Evolutionary conservation across 2,797 vertebrate species (phyloP), one percentile per base, ranked within the genome.

Genomic region (Hyperoplus immaculatus): DNA sequence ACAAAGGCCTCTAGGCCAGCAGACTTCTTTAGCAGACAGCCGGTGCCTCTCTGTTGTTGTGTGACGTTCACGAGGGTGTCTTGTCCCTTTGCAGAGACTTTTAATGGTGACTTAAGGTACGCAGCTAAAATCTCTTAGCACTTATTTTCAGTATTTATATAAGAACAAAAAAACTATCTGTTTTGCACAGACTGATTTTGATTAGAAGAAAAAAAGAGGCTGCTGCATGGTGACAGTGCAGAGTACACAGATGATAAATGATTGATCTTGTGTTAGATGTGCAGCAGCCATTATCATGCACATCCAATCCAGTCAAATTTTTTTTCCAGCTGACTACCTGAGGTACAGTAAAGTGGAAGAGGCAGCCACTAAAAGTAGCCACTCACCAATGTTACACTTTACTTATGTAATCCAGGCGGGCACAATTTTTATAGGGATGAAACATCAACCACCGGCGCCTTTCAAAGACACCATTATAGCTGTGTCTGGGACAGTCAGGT

Each of bases 1-100:
- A 77, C 74, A 79, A 73, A 72, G 55, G 69, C 71, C 61, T 69
- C 57, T 8, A 50, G 69, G 80, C 46, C 69, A 71, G 72, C 6
- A 38, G 61, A 54, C 67, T 61, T 39, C 70, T 54, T 46, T 43
- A 81, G 84, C 87, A 88, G 89, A 92, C 47, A 62, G 71, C 75
- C 75, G 8, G 39, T 49, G 81, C 86, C 88, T 75, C 72, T 86
- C 29, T 29, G 29, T 29, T 29, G 29, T 75, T 57, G 39, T 66
- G 73, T 80, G 65, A 67, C 61, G 12, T 36, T 80, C 68, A 67
- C 60, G 38, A 63, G 1, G 45, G 9, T 7, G 38, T 41, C 3
- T 3, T 0, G 3, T 36, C 56, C 8, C 68, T 62, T 74, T 0
- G 2, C n/a, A 8, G n/a, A 43, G 55, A 45, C 58, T 68, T 7